These are phyloP conservation scores for Leptopilina drosophilae DNA, from an alignment of 2,888 invertebrate genomes.

Conservation along the genomic window DNA sequence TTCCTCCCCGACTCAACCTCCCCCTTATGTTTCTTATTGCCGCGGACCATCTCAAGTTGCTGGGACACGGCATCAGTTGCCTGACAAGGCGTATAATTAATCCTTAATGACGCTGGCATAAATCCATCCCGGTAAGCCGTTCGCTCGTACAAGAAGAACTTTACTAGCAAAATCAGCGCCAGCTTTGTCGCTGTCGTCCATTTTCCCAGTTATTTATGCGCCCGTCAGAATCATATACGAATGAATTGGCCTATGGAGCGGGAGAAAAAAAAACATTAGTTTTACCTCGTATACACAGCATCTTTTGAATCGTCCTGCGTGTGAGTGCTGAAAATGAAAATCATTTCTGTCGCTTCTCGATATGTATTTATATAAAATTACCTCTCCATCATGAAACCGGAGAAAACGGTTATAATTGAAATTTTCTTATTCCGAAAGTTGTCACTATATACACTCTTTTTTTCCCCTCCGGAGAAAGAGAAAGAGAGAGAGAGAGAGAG, in stretches of 20 bases:
- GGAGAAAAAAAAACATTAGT: conserved; percentile 14
- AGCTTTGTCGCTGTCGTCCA: conserved; percentile 71
- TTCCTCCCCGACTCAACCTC: conserved; percentile 20
- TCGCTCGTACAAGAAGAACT: conserved; percentile 58
- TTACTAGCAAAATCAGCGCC: conserved; percentile 70
- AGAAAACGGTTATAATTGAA: conserved; percentile 18
- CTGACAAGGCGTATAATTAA: conserved; percentile 74
- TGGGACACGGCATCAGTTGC: conserved; percentile 67
- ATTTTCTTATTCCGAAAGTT: conserved; percentile 5
- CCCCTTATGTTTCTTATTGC: conserved; percentile 42
- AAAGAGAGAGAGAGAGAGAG: too few species aligned
- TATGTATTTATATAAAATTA: background rate
- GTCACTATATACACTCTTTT: too few species aligned
- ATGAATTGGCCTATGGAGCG: conserved; percentile 7
- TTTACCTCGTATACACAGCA: background rate
- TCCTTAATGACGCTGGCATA: conserved; percentile 73
- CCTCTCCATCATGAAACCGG: background rate
- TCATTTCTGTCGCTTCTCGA: conserved; percentile 12
- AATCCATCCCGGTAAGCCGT: conserved; percentile 70
- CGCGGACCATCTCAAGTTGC: conserved; percentile 60
- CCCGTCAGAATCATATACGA: conserved; percentile 57
- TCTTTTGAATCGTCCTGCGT: too few species aligned
- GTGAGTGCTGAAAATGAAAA: conserved; percentile 32
- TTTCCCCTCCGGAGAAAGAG: too few species aligned
- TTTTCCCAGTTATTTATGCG: conserved; percentile 69